phyloP scores from a whole-genome alignment of 2,113 vertebrate genomes.

The Psephotus haematonotus region DNA sequence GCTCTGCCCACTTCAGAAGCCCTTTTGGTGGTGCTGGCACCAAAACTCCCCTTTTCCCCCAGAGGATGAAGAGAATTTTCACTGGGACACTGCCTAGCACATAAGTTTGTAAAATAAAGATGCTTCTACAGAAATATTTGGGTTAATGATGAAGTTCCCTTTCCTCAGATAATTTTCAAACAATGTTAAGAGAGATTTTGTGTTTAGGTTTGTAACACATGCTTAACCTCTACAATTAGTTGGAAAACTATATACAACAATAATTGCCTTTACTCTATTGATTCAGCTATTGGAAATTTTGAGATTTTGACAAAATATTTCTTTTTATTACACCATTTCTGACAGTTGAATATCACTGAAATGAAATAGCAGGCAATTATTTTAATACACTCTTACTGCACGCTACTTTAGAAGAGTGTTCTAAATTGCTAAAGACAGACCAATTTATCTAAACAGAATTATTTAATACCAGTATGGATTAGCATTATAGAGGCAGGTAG shows the following conservation, averaged over 20 bases:
- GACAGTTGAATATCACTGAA: constrained; percentile 55
- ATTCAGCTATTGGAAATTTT: constrained; percentile 14
- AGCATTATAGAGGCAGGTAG: not conserved
- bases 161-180: not conserved
- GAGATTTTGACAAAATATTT: not conserved
- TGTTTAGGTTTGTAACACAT: not conserved
- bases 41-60: not conserved
- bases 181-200: not conserved
- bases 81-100: not conserved
- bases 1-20: not conserved
- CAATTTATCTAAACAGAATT: constrained; percentile 43
- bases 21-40: not conserved
- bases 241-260: not conserved
- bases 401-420: constrained; percentile 46
- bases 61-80: not conserved
- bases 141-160: not conserved
- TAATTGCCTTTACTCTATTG: not conserved
- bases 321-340: constrained; percentile 10
- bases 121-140: not conserved
- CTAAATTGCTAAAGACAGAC: constrained; percentile 53
- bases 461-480: constrained; percentile 20
- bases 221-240: not conserved
- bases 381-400: constrained; percentile 46
- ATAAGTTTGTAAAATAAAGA: not conserved
- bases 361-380: constrained; percentile 61